Base-by-base conservation (phyloP, 2,888 invertebrate species). In the Pyrrhosoma nymphula region DNA sequence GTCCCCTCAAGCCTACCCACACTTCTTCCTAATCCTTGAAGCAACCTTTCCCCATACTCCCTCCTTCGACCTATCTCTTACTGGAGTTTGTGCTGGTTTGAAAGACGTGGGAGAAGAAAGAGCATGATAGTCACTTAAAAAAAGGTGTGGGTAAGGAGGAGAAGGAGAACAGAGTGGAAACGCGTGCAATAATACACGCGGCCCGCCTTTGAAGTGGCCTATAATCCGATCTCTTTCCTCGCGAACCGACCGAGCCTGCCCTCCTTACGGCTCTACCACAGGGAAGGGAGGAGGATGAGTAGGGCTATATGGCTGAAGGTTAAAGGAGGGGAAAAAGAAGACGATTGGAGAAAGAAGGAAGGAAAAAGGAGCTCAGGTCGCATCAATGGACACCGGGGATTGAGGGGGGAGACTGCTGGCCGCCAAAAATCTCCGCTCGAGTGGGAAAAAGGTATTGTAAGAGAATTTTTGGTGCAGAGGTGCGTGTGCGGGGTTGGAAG, bases 171-270 rank as follows among this genome's bases (percentile, higher is more conserved):
- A 47, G 47, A 47, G 47, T 47, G 47, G 47, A 47, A 47, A 35
- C 82, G 82, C 82, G 30, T 82, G 82, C 82, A 82, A 35, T 82
- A 82, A 82, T 82, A 35, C 20, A 20, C 30, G 82, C 82, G 82
- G 82, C 82, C n/a, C 82, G 8, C 82, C 82, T 82, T 82, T 82
- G 82, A 82, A 82, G 82, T 82, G 82, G 82, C 82, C n/a, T 35
- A 26, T 69, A 82, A 82, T 82, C 82, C n/a, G 60, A 60, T 35
- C 35, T 35, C 82, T 35, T 14, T 47, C 47, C 82, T 82, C 82
- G 30, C 35, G 82, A 16, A 35, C 82, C 0, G 35, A 82, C 82
- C 82, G 82, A 35, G 35, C 82, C 82, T 1, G 20, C 18, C 60
- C 60, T 60, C 60, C 60, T 60, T 20, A 60, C 60, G 60, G 2